Base-by-base conservation (phyloP, 1,140 invertebrate genomes). In the Mactra quadrangularis region DNA sequence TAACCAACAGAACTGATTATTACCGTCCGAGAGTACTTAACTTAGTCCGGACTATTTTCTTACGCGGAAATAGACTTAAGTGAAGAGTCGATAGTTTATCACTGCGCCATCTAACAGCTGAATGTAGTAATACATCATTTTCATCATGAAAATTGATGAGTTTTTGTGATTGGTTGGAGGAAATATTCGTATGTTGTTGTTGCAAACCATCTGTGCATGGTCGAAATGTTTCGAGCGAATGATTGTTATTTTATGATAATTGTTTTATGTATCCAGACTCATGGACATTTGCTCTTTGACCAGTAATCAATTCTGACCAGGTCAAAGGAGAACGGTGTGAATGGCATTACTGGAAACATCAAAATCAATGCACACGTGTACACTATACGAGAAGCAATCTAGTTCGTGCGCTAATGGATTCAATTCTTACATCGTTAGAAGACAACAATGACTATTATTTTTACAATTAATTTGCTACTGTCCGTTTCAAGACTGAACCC, bases 121-220 rank as follows among this genome's bases (percentile, higher is more conserved):
- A 75, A 75, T 75, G 72, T 75, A 45, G 33, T 31, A 57, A 60
- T 75, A 75, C 41, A 45, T 62, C 72, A 60, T 75, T 55, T 60
- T 75, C 72, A 75, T 60, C 72, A 27, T 2, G 13, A n/a, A 22
- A 1, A 60, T 33, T 75, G 72, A 75, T 75, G 72, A 41, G 53
- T 75, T 75, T 75, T 60, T 60, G 55, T 62, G 72, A 59, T 72
- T 57, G 70, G 70, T 17, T 55, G 52, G 19, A 57, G 25, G 45
- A 41, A 68, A 68, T 68, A 68, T 50, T 53, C 55, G 17, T 33
- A 4, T 75, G 53, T 75, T 60, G 57, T 75, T 75, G 50, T 75
- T 60, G 72, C 72, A 75, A 75, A 75, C 72, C 72, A 75, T 75
- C 72, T 75, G 72, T 47, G 53, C 72, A 57, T 72, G 47, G 53